Evolutionary conservation across 2,888 invertebrate species (phyloP), one percentile per base, ranked within the genome.

Genomic region (Tridacna gigas): DNA sequence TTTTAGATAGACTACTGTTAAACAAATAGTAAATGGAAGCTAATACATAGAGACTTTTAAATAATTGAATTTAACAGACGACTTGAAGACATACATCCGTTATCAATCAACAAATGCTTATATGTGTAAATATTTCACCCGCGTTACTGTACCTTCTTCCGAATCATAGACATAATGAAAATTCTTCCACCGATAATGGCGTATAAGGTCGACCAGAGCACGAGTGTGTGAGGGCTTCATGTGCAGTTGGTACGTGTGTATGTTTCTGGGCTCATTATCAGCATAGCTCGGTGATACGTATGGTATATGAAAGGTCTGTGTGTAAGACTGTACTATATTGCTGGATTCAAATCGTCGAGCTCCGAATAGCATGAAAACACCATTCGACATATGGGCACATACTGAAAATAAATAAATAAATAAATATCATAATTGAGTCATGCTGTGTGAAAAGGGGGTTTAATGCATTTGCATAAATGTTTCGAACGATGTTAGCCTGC

Each of bases 241-340:
- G 98, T 95, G 98, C 97, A 94, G 97, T 97, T 66, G 98, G 96
- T 20, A 99, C 97, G 92, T 96, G 51, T 88, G 82, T 2, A 77
- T 77, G 12, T 78, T 71, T 0, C 85, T 65, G 9, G 76, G 63
- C 11, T 83, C 81, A 18, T 84, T 81, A n/a, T 86, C 86, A 0
- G 90, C 84, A 15, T 90, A 88, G 28, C 91, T 91, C 0, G 91
- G 88, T 0, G 92, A 91, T 25, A 93, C 83, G 80, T 90, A 93
- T 11, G 93, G 93, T 89, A 93, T 91, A 80, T 91, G 92, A 77
- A 92, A 93, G 25, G 89, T 91, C 69, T 86, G 82, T 15, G 91
- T 89, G 71, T 90, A 90, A 0, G 92, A 88, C 78, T 91, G 88
- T 13, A 93, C 89, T 28, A 92, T 91, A 79, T 89, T 91, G 48